Evolutionary conservation across 2,113 vertebrate species (phyloP), one percentile per base, ranked within the genome.

Genomic region (Phalacrocorax aristotelis): DNA sequence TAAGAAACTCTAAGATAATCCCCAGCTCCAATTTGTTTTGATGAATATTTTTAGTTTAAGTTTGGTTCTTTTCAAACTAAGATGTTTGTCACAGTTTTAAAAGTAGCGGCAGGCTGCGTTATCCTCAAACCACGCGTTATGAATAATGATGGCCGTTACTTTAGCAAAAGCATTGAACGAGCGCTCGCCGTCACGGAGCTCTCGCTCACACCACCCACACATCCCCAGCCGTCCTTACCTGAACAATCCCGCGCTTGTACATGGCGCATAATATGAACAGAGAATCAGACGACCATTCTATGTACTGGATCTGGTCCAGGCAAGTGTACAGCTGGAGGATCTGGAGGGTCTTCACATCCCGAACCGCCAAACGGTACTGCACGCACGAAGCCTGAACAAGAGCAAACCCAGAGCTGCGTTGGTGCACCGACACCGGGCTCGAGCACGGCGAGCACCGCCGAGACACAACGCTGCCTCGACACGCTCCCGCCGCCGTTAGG

Each of bases 271-370:
- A 91, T 52, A 99, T 98, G 92, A 99, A 99, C 30, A 99, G 98
- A 3, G 99, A 99, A 93, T 99, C 99, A 0, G 99, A 99, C 0
- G 99, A 99, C 99, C 99, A 99, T 40, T 99, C 99, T 13, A 99
- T 91, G 74, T 99, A 92, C 68, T 98, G 98, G 94, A 99, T 98
- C 97, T 99, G 99, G 93, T 99, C 99, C 97, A 99, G 94, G 91
- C 99, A 99, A 2, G 98, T 99, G 95, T 99, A 99, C 16, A 99
- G 98, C 80, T 99, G 99, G 6, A 98, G 90, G 58, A 99, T 95
- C 98, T 99, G 99, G 25, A 99, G 97, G 9, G 98, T 98, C 71
- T 17, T 95, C 4, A 96, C 98, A 9, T 99, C 99, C 32, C 99
- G 98, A 12, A 99, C 97, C 78, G 99, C 98, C 87, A 99, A 78